Evolutionary conservation across 2,888 invertebrate species (phyloP).

Genomic region (Dorcus hopei): DNA sequence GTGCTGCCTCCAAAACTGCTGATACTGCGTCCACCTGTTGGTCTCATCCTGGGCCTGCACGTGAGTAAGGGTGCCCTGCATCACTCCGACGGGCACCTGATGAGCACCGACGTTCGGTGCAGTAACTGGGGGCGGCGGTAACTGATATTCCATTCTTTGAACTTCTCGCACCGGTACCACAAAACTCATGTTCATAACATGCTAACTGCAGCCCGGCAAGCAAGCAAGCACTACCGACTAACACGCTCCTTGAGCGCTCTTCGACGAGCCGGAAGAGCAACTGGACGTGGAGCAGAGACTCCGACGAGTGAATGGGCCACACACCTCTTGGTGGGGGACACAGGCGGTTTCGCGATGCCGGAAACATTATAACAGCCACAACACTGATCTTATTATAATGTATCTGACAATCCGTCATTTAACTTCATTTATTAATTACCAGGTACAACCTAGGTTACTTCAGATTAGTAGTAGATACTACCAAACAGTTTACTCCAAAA

Average conservation of each 20-base stretch:
- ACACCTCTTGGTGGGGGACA: slow-evolving; percentile 34
- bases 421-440: background rate
- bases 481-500: too few species aligned
- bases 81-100: slow-evolving; percentile 62
- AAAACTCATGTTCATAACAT: slow-evolving; percentile 49
- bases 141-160: slow-evolving; percentile 52
- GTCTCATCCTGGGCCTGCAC: slow-evolving; percentile 59
- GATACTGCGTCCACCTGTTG: slow-evolving; percentile 68
- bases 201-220: slow-evolving; percentile 43
- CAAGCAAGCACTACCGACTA: slow-evolving; percentile 24
- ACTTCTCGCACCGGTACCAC: slow-evolving; percentile 47
- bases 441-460: background rate
- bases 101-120: slow-evolving; percentile 44
- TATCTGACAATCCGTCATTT: too few species aligned
- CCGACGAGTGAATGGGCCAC: slow-evolving; percentile 41
- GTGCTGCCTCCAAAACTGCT: slow-evolving; percentile 76
- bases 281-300: slow-evolving; percentile 39
- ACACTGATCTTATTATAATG: slow-evolving; percentile 6
- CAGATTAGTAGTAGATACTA: too few species aligned
- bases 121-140: slow-evolving; percentile 51
- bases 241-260: slow-evolving; percentile 33
- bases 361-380: slow-evolving; percentile 29
- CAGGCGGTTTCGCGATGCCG: slow-evolving; percentile 49
- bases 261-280: slow-evolving; percentile 45
- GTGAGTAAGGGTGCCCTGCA: slow-evolving; percentile 64